A percentile compares a stretch with the other conserved stretches of the same genome.
Conservation (phyloP, 2,888 invertebrate genomes). For the Mythimna pallens region DNA sequence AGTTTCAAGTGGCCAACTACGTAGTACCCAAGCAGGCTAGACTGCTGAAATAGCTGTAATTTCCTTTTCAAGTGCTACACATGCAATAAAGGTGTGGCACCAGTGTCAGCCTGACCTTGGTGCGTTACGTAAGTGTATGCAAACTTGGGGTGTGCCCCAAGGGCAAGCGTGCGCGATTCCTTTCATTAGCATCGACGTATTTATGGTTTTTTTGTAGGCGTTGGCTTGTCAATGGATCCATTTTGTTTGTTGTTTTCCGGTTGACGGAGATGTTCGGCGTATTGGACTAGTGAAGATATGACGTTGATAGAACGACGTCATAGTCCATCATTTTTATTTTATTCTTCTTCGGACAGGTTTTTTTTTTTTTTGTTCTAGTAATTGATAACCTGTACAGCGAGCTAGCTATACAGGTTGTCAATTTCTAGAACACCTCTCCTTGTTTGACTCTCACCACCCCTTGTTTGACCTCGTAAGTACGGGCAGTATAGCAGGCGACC, state of each 20-base stretch:
- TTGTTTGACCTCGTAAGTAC: too few species aligned
- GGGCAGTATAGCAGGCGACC: too few species aligned
- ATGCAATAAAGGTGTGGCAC: slow-evolving; percentile 81
- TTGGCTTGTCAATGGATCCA: slow-evolving; percentile 32
- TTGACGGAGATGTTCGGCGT: slow-evolving; percentile 1
- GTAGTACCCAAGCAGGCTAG: slow-evolving; percentile 51
- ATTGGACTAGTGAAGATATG: neutral
- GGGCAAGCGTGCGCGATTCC: slow-evolving; percentile 70
- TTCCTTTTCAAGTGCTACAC: slow-evolving; percentile 78
- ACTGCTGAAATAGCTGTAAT: slow-evolving; percentile 79
- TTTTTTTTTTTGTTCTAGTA: too few species aligned
- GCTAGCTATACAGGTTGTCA: too few species aligned
- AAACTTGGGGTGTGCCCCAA: slow-evolving; percentile 78
- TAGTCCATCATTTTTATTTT: neutral
- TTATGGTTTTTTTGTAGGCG: slow-evolving; percentile 54
- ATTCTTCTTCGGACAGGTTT: neutral
- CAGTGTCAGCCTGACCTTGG: slow-evolving; percentile 82
- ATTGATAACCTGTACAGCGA: too few species aligned
- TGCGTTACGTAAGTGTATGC: slow-evolving; percentile 81
- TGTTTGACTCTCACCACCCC: too few species aligned
- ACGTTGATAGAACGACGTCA: neutral
- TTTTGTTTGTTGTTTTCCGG: slow-evolving; percentile 27
- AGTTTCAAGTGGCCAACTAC: slow-evolving; percentile 46
- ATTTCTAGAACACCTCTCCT: too few species aligned
- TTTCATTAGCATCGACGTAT: slow-evolving; percentile 51